Percentiles rank a stretch among this genome's conserved stretches.
Conservation (phyloP, 2,888 invertebrate genomes). For the Teleogryllus oceanicus region DNA sequence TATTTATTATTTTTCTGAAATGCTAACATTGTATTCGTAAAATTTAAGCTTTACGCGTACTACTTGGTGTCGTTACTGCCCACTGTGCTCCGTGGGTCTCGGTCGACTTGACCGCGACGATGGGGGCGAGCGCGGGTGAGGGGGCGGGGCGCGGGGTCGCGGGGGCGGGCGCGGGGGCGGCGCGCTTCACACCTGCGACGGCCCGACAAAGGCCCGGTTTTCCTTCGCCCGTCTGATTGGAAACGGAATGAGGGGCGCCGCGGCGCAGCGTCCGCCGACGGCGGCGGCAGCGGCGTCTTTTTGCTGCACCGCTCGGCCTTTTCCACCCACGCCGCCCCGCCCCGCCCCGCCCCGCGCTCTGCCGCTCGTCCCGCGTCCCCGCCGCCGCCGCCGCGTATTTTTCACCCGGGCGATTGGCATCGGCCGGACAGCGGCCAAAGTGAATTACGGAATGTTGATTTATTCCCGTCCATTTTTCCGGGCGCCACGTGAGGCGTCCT, state of each 20-base stretch:
- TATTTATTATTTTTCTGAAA: too few species aligned
- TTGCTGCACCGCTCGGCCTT: not conserved
- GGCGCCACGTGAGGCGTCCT: not conserved
- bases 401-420: slow-evolving; percentile 9
- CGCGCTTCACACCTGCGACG: not conserved
- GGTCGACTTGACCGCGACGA: too few species aligned
- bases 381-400: slow-evolving; percentile 18
- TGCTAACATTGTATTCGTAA: too few species aligned
- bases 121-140: not conserved
- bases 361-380: not conserved
- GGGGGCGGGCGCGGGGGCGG: not conserved
- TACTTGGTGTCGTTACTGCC: too few species aligned
- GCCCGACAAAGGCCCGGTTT: not conserved
- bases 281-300: not conserved
- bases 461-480: not conserved
- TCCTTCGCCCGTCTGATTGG: slow-evolving; percentile 18
- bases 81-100: too few species aligned
- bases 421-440: slow-evolving; percentile 18
- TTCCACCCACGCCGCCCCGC: too few species aligned
- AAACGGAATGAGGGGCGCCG: slow-evolving; percentile 18
- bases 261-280: not conserved
- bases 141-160: not conserved
- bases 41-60: too few species aligned
- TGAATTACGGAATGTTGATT: slow-evolving; percentile 2
- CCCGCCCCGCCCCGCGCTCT: too few species aligned